These are phyloP conservation scores for Mimumesa dahlbomi DNA, from an alignment of 2,888 invertebrate genomes.

Conservation along the genomic window DNA sequence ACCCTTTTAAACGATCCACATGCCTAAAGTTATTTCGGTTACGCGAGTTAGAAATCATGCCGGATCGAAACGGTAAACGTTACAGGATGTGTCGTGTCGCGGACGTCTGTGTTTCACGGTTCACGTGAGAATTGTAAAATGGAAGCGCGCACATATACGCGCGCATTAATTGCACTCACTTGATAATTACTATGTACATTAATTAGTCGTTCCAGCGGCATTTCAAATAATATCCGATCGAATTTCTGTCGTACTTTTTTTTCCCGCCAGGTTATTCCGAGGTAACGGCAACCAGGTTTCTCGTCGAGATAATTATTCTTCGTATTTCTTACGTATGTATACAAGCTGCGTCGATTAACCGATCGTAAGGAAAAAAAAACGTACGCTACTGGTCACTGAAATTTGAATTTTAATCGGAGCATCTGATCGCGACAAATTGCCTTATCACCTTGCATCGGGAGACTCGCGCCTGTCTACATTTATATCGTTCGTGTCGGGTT, in stretches of 20 bases:
- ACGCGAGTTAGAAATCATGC: not conserved
- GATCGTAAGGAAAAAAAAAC: conserved; percentile 19
- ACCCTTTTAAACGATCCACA: conserved; percentile 1
- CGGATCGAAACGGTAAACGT: conserved; percentile 5
- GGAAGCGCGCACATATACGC: conserved; percentile 18
- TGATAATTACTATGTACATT: conserved; percentile 43
- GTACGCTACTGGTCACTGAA: conserved; percentile 25
- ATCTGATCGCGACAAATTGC: conserved; percentile 61
- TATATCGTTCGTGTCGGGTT: conserved; percentile 44
- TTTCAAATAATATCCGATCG: too few relatives aligned
- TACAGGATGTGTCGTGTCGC: conserved; percentile 3
- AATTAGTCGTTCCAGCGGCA: too few relatives aligned
- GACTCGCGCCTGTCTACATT: conserved; percentile 30
- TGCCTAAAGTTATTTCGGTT: conserved; percentile 6
- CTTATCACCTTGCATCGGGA: conserved; percentile 37
- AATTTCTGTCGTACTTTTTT: not conserved
- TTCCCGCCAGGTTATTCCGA: too few relatives aligned
- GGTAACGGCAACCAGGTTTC: not conserved
- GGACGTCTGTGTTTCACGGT: conserved; percentile 6
- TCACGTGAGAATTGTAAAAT: conserved; percentile 30
- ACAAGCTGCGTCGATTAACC: conserved; percentile 31
- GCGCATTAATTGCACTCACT: conserved; percentile 1
- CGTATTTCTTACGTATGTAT: conserved; percentile 33
- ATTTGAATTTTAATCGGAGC: conserved; percentile 64
- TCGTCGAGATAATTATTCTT: conserved; percentile 1